A percentile compares a stretch with the other conserved stretches of the same genome.
Conservation (phyloP, 2,113 vertebrate species). For the Embiotoca jacksoni region DNA sequence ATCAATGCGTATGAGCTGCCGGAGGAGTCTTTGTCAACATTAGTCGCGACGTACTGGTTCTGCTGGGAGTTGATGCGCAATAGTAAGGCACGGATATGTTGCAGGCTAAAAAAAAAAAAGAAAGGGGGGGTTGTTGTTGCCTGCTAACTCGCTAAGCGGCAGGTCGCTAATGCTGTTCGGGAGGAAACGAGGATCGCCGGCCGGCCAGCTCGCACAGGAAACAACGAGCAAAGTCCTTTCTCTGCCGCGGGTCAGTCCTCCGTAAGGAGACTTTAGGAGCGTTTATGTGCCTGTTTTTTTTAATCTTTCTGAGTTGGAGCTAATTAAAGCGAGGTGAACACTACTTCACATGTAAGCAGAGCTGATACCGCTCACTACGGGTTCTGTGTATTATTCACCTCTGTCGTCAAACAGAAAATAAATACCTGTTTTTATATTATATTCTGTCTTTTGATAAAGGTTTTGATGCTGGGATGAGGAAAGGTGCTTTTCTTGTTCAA, state of each 20-base stretch:
- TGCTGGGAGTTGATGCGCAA: slow-evolving; percentile 16
- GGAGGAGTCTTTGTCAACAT: fast-evolving
- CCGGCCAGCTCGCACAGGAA: neutral
- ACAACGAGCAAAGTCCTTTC: neutral
- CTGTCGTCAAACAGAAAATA: no score
- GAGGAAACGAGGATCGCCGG: slow-evolving; percentile 25
- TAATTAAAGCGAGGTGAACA: neutral
- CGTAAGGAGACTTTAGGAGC: neutral
- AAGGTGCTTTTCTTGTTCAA: no score
- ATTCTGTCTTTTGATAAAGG: no score
- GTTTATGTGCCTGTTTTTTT: neutral
- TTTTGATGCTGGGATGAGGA: no score
- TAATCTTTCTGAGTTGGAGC: neutral
- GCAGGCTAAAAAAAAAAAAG: slow-evolving; percentile 2
- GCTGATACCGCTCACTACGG: neutral
- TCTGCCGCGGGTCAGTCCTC: neutral
- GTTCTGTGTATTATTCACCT: no score
- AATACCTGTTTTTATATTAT: no score
- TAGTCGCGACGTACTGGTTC: neutral
- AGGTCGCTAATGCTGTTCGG: slow-evolving; percentile 19
- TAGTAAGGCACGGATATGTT: slow-evolving; percentile 28
- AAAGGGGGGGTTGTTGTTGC: neutral
- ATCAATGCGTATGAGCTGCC: neutral
- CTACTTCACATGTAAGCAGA: neutral
- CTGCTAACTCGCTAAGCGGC: slow-evolving; percentile 45